A percentile compares a stretch with the other conserved stretches of the same genome.
Conservation (phyloP, 2,113 vertebrate genomes). For the Conger conger region DNA sequence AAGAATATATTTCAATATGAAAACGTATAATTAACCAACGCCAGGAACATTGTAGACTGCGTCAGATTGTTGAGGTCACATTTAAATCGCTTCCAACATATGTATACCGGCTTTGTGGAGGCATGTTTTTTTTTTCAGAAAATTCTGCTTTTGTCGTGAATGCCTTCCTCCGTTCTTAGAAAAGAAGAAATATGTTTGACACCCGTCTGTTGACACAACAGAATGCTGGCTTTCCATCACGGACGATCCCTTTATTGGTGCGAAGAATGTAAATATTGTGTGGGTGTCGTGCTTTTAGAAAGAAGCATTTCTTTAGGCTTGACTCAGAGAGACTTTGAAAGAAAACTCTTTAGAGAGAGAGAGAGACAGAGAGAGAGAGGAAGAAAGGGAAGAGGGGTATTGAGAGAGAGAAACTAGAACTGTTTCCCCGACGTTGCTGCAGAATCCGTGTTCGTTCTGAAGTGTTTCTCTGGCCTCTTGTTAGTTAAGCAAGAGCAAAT, state of each 20-base stretch:
- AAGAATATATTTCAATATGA: background rate
- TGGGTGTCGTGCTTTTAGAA: background rate
- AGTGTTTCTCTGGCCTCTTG: background rate
- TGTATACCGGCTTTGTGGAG: background rate
- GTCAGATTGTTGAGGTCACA: background rate
- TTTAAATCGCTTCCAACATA: background rate
- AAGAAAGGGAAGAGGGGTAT: too few species aligned
- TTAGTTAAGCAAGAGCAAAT: slow-evolving; percentile 7
- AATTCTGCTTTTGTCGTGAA: background rate
- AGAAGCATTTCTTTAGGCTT: background rate
- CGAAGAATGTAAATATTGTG: background rate
- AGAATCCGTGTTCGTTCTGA: background rate
- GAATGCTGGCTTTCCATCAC: background rate
- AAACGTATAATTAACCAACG: slow-evolving; percentile 10
- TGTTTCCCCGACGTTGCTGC: background rate
- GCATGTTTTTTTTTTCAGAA: background rate
- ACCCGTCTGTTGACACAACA: background rate
- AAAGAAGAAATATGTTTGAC: background rate
- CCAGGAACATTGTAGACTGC: background rate
- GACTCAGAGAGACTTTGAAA: background rate
- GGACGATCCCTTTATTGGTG: background rate
- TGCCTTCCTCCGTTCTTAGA: background rate
- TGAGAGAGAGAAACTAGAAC: background rate
- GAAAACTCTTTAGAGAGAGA: background rate
- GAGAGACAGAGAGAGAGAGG: too few species aligned